Evolutionary conservation across 2,113 vertebrate species (phyloP).

Genomic region (Ptilonorhynchus violaceus): DNA sequence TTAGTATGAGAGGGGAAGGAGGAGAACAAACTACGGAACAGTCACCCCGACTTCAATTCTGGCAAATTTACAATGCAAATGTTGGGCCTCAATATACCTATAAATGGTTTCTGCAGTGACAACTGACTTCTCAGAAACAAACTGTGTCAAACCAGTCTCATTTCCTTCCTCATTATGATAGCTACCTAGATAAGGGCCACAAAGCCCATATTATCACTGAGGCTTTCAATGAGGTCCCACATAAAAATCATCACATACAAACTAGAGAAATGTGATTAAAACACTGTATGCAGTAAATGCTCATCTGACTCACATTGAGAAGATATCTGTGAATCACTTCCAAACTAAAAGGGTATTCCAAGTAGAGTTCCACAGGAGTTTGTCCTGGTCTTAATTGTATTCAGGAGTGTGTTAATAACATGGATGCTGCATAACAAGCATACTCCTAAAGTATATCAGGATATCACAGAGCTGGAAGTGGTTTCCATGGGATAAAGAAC

Average conservation of each 20-base stretch:
- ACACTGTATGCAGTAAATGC: not conserved
- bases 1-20: not conserved
- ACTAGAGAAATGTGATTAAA: not conserved
- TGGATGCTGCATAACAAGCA: not conserved
- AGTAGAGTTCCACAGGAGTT: not conserved
- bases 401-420: not conserved
- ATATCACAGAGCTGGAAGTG: not conserved
- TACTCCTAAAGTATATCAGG: not conserved
- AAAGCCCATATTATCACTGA: not conserved
- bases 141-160: not conserved
- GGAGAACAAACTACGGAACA: not conserved
- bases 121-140: not conserved
- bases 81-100: not conserved
- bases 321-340: not conserved
- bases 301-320: not conserved
- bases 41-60: not conserved
- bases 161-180: not conserved
- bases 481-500: not conserved
- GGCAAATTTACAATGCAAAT: not conserved
- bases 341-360: not conserved
- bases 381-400: not conserved
- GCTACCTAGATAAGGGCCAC: not conserved
- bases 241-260: not conserved
- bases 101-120: not conserved
- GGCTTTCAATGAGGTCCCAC: not conserved